Conservation (phyloP, 2,113 vertebrate genomes). For the Mormyrus iriodes region DNA sequence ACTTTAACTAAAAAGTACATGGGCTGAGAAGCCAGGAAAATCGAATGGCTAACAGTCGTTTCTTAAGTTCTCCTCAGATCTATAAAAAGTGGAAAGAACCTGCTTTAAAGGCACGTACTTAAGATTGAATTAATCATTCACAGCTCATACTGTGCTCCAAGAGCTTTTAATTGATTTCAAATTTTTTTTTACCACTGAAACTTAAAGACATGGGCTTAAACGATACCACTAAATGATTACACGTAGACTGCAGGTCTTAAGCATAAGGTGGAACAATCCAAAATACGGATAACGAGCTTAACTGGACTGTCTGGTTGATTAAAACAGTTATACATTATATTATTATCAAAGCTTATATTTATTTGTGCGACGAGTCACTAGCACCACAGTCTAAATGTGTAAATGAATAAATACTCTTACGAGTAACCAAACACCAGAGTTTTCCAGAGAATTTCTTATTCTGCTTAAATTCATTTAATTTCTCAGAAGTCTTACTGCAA, state of each 20-base stretch:
- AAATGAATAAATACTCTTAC: too few species aligned
- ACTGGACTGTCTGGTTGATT: neutral
- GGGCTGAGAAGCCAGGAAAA: neutral
- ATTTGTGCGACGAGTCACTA: neutral
- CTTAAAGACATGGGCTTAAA: neutral
- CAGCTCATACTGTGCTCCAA: neutral
- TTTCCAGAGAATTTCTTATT: neutral
- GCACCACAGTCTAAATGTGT: neutral
- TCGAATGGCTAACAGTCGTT: neutral
- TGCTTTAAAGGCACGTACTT: neutral
- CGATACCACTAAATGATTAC: neutral
- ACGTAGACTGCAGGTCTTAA: neutral
- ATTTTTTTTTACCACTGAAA: neutral
- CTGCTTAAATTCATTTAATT: neutral
- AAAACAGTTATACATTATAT: neutral
- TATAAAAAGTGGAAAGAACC: neutral
- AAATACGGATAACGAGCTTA: neutral
- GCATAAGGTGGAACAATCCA: neutral
- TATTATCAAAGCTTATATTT: neutral
- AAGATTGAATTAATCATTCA: neutral
- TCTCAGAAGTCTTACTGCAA: neutral
- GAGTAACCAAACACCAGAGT: neutral
- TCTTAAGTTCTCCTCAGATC: neutral
- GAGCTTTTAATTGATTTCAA: neutral
- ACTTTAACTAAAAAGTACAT: neutral